Evolutionary conservation across 1,140 invertebrate species (phyloP).

Genomic region (Hyles vespertilio): DNA sequence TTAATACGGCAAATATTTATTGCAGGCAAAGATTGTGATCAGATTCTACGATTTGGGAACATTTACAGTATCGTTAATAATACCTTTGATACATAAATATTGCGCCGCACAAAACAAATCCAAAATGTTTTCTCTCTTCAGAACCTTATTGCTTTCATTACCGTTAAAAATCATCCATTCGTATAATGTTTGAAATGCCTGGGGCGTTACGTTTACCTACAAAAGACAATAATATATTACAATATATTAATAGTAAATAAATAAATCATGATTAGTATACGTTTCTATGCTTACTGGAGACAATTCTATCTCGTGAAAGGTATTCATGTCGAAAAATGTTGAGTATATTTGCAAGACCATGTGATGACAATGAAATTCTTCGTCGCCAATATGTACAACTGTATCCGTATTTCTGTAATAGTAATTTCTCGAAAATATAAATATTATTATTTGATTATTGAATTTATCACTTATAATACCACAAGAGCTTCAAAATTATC

Average conservation of each 20-base stretch:
- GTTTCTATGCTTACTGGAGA: constrained; percentile 37
- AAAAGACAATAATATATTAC: constrained; percentile 15
- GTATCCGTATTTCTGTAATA: constrained; percentile 78
- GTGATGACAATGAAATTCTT: constrained; percentile 78
- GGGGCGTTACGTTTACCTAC: constrained; percentile 75
- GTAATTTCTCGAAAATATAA: background rate
- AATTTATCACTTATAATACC: too few relatives aligned
- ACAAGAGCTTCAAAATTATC: too few relatives aligned
- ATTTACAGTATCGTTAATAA: background rate
- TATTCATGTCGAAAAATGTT: constrained; percentile 74
- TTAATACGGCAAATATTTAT: background rate
- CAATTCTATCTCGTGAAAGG: constrained; percentile 46
- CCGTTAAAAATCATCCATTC: constrained; percentile 84
- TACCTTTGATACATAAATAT: constrained; percentile 80
- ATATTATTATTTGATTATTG: too few relatives aligned
- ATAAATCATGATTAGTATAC: too few relatives aligned
- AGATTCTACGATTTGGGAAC: too few relatives aligned
- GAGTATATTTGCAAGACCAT: constrained; percentile 80
- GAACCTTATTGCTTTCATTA: constrained; percentile 75
- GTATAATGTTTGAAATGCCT: constrained; percentile 82
- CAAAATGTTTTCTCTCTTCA: constrained; percentile 80
- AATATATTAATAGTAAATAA: background rate
- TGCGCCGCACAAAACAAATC: constrained; percentile 82
- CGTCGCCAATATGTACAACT: constrained; percentile 74
- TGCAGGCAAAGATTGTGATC: too few relatives aligned